Evolutionary conservation across 2,797 vertebrate species (phyloP), one percentile per base, ranked within the genome.

Genomic region (Gadopsis marmoratus): DNA sequence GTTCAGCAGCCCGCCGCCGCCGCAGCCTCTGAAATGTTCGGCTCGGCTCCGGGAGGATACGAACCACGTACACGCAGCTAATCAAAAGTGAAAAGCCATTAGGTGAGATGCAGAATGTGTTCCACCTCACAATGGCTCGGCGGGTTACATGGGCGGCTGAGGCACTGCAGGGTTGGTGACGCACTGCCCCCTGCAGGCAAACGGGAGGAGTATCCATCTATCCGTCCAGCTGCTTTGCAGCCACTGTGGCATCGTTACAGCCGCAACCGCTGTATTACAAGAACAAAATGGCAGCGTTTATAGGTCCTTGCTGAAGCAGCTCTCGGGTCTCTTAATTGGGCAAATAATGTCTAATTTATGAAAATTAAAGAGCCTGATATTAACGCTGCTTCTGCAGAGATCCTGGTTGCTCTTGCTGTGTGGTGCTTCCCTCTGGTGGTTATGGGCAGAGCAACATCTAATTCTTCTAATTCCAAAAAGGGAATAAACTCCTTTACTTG

Each of bases 161-260:
- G 64, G 7, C 58, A 17, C 50, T 10, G 55, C 53, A 37, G 78
- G 10, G 23, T 62, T 54, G 76, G 87, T 60, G 75, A 78, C 81
- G 90, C 74, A 91, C 86, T 93, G 91, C 89, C 91, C 91, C 91
- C 93, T 94, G 83, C 87, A 85, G 94, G 31, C 50, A 7, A 0
- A 37, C 2, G 11, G 0, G 0, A 29, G 55, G 29, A 87, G 71
- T 41, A 81, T 17, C 51, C 10, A 51, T 43, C 4, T 41, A 81
- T 17, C 51, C 12, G 48, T 43, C 3, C 43, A 1, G 31, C 33
- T 66, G 47, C 47, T 51, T 74, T 26, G 45, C 47, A 69, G 43
- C 50, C 0, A 0, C 29, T 3, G 56, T 55, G 53, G 58, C 47
- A 43, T 63, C 61, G 33, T 66, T 58, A 53, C 0, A 37, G 60